Conservation (phyloP, 2,113 vertebrate species). For the Litocranius walleri region DNA sequence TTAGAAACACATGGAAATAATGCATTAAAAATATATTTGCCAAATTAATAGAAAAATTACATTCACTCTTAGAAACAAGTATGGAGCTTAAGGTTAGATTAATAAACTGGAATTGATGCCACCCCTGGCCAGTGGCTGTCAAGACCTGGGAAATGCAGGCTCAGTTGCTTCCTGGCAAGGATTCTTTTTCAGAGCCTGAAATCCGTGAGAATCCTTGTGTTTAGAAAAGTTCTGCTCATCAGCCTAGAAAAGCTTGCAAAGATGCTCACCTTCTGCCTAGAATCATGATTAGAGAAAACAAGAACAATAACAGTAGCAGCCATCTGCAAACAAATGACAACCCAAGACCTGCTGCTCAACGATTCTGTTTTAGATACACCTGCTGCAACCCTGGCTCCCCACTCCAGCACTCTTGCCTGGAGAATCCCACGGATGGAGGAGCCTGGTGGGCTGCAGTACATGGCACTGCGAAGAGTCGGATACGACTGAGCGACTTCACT, state of each 20-base stretch:
- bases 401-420: too few species aligned
- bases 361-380: not conserved
- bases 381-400: too few species aligned
- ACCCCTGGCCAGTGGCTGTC: too few species aligned
- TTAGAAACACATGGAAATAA: not conserved
- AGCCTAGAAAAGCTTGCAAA: not conserved
- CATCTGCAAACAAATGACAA: not conserved
- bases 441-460: too few species aligned
- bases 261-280: not conserved
- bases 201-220: not conserved
- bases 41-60: not conserved
- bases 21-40: not conserved
- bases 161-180: not conserved
- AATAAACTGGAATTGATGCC: not conserved
- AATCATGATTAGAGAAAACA: not conserved
- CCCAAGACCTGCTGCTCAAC: too few species aligned
- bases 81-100: not conserved
- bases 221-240: not conserved
- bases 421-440: too few species aligned
- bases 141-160: not conserved
- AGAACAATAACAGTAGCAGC: not conserved
- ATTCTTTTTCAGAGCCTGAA: not conserved
- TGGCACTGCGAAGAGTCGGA: too few species aligned
- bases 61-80: not conserved
- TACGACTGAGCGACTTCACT: too few species aligned